These are phyloP conservation scores for Peromyscus polionotus DNA, from an alignment of 2,113 vertebrate genomes.

Conservation along the genomic window DNA sequence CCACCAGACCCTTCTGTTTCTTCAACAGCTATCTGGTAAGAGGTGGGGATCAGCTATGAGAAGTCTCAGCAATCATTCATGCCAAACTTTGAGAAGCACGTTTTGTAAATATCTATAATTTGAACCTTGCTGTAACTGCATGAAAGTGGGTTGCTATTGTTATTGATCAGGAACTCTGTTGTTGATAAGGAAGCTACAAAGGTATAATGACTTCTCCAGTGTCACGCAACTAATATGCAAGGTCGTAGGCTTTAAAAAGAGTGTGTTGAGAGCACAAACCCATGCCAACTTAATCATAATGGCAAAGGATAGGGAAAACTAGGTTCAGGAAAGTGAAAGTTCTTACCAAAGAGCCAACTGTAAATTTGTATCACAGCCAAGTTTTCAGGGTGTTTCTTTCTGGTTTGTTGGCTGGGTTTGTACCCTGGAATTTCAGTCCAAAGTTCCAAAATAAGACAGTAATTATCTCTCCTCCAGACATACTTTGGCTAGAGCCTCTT, in stretches of 20 bases:
- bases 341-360: not conserved
- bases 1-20: slow-evolving; percentile 86
- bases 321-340: not conserved
- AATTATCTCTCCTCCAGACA: not conserved
- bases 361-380: not conserved
- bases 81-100: not conserved
- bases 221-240: no score
- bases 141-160: not conserved
- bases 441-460: not conserved
- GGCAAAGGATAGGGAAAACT: not conserved
- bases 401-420: not conserved
- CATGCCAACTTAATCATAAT: not conserved
- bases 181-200: not conserved
- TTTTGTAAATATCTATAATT: not conserved
- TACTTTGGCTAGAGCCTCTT: not conserved
- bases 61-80: not conserved
- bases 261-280: not conserved
- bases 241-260: not conserved
- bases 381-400: not conserved
- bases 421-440: not conserved
- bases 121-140: not conserved
- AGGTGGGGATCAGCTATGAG: not conserved
- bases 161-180: not conserved
- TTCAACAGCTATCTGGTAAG: slow-evolving; percentile 89
- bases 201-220: not conserved